Percentiles rank a stretch among this genome's conserved stretches.
phyloP scores from a whole-genome alignment of 2,888 invertebrate genomes.

The Hydrotaea diabolus region DNA sequence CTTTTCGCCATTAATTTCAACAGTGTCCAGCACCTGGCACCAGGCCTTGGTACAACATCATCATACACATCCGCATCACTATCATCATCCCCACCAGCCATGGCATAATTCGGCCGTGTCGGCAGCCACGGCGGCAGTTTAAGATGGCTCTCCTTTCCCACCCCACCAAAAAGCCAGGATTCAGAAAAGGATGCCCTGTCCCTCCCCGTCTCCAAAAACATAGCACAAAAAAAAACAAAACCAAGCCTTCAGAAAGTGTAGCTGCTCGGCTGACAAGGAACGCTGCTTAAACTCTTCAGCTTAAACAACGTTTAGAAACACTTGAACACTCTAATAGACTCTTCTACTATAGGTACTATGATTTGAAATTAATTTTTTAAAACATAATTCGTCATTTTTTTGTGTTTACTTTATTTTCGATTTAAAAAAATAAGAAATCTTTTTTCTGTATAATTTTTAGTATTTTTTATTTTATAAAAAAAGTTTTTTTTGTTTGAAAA shows the following conservation, averaged over 20 bases:
- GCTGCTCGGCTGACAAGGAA: not conserved
- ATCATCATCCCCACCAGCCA: slow-evolving; percentile 79
- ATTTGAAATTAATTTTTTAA: slow-evolving; percentile 30
- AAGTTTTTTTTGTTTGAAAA: slow-evolving; percentile 1
- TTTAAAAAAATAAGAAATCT: not conserved
- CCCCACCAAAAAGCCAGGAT: not conserved
- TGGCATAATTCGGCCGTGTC: slow-evolving; percentile 80
- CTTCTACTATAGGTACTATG: slow-evolving; percentile 36
- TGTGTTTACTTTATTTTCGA: slow-evolving; percentile 14
- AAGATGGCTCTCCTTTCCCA: slow-evolving; percentile 66
- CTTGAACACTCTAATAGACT: slow-evolving; percentile 47
- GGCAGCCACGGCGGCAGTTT: slow-evolving; percentile 79
- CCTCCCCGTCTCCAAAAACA: not conserved
- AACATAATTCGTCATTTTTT: slow-evolving; percentile 17
- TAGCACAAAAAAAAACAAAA: not conserved
- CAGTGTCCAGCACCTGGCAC: slow-evolving; percentile 81
- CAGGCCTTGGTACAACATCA: slow-evolving; percentile 80
- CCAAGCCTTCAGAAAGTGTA: not conserved
- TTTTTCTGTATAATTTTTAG: not conserved
- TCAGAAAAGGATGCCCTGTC: not conserved
- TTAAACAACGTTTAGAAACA: slow-evolving; percentile 36
- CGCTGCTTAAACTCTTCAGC: not conserved
- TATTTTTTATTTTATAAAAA: not conserved
- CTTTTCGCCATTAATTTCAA: slow-evolving; percentile 81
- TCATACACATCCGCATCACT: slow-evolving; percentile 78